Percentiles rank a stretch among this genome's conserved stretches.
Conservation (phyloP, 2,888 invertebrate species). For the Hoplodrina blanda region DNA sequence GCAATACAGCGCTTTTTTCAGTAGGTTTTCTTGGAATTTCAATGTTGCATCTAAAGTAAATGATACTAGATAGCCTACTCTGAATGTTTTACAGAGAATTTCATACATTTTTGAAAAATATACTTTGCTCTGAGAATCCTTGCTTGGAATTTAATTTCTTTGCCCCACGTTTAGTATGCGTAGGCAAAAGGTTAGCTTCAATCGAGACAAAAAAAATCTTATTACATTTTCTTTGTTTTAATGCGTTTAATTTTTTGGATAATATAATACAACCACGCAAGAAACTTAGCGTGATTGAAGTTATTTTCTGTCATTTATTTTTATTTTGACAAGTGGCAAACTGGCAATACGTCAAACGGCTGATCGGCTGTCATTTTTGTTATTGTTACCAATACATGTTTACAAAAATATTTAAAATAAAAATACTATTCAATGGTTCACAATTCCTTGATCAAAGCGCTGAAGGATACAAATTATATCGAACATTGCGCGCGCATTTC, state of each 20-base stretch:
- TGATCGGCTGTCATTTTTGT: constrained; percentile 18
- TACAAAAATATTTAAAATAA: constrained; percentile 12
- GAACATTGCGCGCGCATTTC: constrained; percentile 76
- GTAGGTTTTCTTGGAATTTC: neutral
- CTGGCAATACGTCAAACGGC: neutral
- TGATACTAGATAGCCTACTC: neutral
- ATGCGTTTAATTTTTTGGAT: no score
- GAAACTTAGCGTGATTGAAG: neutral
- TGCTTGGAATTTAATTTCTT: no score
- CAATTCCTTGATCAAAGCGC: constrained; percentile 63
- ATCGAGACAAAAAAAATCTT: no score
- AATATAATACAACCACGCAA: neutral
- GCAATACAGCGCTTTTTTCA: constrained; percentile 61
- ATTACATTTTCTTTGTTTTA: no score
- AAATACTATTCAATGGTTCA: neutral
- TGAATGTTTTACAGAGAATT: neutral
- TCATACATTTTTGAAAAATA: neutral
- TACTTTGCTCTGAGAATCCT: no score
- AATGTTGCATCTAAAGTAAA: neutral
- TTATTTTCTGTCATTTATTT: no score
- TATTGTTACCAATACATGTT: constrained; percentile 1
- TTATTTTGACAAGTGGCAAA: neutral
- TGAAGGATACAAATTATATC: constrained; percentile 60
- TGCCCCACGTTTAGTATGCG: no score
- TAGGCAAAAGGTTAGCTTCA: no score